Conservation (phyloP, 2,113 vertebrate genomes). For the Semnornis frantzii region DNA sequence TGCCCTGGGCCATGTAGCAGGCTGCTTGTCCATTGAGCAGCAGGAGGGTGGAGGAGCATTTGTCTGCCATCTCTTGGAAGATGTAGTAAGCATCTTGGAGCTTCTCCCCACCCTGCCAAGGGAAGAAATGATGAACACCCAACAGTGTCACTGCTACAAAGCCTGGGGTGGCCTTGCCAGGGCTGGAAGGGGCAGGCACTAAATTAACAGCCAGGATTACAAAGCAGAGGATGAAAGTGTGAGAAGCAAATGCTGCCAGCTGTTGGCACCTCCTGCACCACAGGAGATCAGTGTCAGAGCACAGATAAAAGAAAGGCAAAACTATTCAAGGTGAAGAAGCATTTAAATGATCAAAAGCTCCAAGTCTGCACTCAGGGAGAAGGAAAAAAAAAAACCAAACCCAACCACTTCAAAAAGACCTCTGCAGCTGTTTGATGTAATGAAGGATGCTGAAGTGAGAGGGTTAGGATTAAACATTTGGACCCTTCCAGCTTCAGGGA, state of each 20-base stretch:
- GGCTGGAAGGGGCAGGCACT: neutral
- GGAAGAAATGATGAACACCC: neutral
- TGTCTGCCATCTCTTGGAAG: constrained; percentile 97
- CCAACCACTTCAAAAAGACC: neutral
- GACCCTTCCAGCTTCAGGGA: neutral
- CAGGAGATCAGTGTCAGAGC: neutral
- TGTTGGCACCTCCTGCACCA: neutral
- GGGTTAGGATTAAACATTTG: fast-evolving
- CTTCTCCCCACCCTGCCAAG: constrained; percentile 90
- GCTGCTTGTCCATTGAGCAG: constrained; percentile 92
- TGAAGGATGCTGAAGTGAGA: neutral
- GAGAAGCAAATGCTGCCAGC: fast-evolving
- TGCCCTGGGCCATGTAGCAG: constrained; percentile 92
- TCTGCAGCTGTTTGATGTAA: neutral
- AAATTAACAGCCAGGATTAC: neutral
- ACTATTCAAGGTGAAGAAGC: neutral
- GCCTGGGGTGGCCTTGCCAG: fast-evolving
- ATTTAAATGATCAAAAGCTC: neutral
- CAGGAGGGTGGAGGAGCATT: constrained; percentile 88
- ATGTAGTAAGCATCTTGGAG: constrained; percentile 97
- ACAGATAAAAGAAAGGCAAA: neutral
- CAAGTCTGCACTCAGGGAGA: neutral
- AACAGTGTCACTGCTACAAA: fast-evolving
- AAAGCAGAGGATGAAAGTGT: fast-evolving
- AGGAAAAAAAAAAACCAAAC: too few species aligned